Conservation (phyloP, 37 sponge, comb jelly and placozoan species). For the Geodia barretti region DNA sequence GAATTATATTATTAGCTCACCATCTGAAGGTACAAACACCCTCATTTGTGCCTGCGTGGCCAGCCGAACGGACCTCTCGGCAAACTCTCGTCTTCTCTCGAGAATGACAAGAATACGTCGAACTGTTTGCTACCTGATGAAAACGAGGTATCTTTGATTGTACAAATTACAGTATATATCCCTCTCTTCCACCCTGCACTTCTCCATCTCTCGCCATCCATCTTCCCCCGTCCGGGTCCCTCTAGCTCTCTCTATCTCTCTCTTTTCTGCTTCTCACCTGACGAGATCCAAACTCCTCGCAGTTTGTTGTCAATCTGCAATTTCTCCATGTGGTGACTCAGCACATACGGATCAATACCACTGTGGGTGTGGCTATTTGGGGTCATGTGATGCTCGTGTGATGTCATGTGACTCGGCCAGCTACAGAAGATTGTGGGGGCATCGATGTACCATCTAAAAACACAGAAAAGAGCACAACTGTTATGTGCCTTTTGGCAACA, state of each 20-base stretch:
- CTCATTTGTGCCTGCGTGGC: neutral
- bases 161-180: too few relatives aligned
- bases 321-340: neutral
- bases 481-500: too few relatives aligned
- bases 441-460: too few relatives aligned
- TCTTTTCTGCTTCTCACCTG: slow-evolving; percentile 1
- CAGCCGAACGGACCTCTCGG: slow-evolving; percentile 33
- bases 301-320: neutral
- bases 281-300: neutral
- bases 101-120: slow-evolving; percentile 67
- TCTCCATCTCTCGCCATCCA: too few relatives aligned
- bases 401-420: too few relatives aligned
- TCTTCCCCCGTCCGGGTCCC: too few relatives aligned
- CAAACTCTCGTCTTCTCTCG: slow-evolving; percentile 68
- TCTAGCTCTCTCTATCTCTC: too few relatives aligned
- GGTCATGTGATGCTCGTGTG: neutral
- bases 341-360: neutral
- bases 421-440: too few relatives aligned
- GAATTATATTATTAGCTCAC: slow-evolving; percentile 3
- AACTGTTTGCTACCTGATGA: slow-evolving; percentile 19
- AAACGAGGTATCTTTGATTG: too few relatives aligned
- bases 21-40: slow-evolving; percentile 51
- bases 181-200: too few relatives aligned
- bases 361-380: neutral
- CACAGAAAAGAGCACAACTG: too few relatives aligned